Evolutionary conservation across 2,888 invertebrate genomes (phyloP), one percentile per base, ranked within the genome.

Genomic region (Hydraecia micacea): DNA sequence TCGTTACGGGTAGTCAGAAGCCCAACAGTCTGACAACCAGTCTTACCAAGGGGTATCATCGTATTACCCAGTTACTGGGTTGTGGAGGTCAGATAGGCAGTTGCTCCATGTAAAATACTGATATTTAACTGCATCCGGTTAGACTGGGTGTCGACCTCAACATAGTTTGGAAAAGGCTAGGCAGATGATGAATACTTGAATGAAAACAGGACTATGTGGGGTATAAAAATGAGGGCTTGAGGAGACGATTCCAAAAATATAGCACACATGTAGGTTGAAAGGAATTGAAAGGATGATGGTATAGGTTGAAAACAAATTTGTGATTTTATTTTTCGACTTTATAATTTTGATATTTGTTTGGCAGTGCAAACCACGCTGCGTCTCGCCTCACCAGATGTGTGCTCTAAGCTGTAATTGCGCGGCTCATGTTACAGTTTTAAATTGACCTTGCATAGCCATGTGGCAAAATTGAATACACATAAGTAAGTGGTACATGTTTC

Each of bases 341-440:
- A 49, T 18, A 55, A 25, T 25, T n/a, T n/a, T n/a, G n/a, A 58
- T 58, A 5, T n/a, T n/a, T n/a, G 58, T n/a, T 36, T 65, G 63
- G 63, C 36, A 65, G 25, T 25, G 11, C 32, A 62, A 63, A 65
- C 25, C 21, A 25, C 25, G 13, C 62, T 9, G 28, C 9, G 18
- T 18, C 9, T 18, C 18, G 28, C 9, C 28, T 28, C 18, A 21
- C 28, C 62, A 28, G 62, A 62, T 62, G 62, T 32, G 32, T 21
- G 21, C 11, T 7, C 11, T 11, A 21, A 25, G 1, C 25, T 13
- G 9, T 65, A 39, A 65, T n/a, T 65, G 8, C 39, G 5, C 66
- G 39, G n/a, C 39, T 55, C 25, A 55, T 52, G 18, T 42, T 25
- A 52, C 69, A 55, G 69, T 70, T 70, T 70, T 55, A n/a, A n/a